Percentiles rank a stretch among this genome's conserved stretches.
Evolutionary conservation across 2,888 invertebrate species (phyloP).

Genomic region (Stenodera caucasica): DNA sequence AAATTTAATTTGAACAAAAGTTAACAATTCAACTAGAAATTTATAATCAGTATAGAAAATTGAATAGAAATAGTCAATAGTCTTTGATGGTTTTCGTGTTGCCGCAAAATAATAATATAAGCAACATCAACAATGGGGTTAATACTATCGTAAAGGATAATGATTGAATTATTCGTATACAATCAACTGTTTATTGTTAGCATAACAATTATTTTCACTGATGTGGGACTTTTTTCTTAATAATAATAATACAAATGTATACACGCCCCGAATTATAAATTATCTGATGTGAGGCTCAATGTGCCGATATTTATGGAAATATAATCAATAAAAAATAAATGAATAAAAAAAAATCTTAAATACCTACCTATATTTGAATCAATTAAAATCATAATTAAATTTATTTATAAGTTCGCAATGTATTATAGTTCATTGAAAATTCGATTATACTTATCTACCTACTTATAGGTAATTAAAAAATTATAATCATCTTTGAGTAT

Average conservation of each 20-base stretch:
- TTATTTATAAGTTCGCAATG: too few species aligned
- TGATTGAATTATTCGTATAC: constrained; percentile 47
- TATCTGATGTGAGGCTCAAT: neutral
- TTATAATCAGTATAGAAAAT: constrained; percentile 30
- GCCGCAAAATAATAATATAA: constrained; percentile 34
- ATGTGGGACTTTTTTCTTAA: constrained; percentile 41
- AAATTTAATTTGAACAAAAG: constrained; percentile 10
- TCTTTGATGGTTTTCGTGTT: constrained; percentile 29
- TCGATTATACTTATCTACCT: too few species aligned
- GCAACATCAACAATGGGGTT: constrained; percentile 43
- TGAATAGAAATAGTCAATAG: constrained; percentile 29
- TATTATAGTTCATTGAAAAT: too few species aligned
- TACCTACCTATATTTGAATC: too few species aligned
- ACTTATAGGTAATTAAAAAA: too few species aligned
- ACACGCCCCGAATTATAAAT: neutral
- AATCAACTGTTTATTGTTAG: constrained; percentile 43
- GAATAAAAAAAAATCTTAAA: too few species aligned
- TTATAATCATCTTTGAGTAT: too few species aligned
- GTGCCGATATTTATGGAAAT: neutral
- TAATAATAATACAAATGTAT: neutral
- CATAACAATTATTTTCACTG: constrained; percentile 44
- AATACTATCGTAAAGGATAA: constrained; percentile 48
- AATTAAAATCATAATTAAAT: too few species aligned
- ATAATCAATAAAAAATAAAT: too few species aligned
- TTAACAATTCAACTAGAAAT: constrained; percentile 20